Percentiles rank a stretch among this genome's conserved stretches.
Conservation (phyloP, 2,797 vertebrate genomes). For the Coregonus sp. region DNA sequence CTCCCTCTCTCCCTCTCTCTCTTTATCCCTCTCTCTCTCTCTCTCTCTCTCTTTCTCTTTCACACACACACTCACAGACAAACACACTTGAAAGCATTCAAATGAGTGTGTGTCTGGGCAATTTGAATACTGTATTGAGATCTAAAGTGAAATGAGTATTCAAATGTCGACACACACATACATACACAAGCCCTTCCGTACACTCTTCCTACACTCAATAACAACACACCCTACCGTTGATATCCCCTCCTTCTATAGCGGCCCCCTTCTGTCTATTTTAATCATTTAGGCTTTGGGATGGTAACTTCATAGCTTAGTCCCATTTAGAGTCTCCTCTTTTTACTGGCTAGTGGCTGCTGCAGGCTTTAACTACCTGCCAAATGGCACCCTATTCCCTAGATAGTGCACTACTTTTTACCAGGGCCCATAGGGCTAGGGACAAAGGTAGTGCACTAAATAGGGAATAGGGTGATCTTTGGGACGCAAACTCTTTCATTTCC, state of each 20-base stretch:
- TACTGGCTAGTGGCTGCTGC: background rate
- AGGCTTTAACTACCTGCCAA: background rate
- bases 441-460: background rate
- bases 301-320: conserved; percentile 19
- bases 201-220: background rate
- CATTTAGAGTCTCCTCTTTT: conserved; percentile 37
- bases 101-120: conserved; percentile 7
- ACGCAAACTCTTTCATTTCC: conserved; percentile 71
- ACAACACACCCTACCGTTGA: conserved; percentile 9
- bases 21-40: too few relatives aligned
- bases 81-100: conserved; percentile 2
- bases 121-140: conserved; percentile 21
- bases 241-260: conserved; percentile 38
- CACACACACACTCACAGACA: background rate
- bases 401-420: background rate
- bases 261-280: conserved; percentile 67
- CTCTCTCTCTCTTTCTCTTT: too few relatives aligned
- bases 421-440: background rate
- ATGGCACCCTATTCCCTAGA: background rate
- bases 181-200: conserved; percentile 13
- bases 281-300: conserved; percentile 50
- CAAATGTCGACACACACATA: conserved; percentile 8
- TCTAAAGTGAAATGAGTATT: background rate
- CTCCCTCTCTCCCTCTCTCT: too few relatives aligned
- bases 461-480: conserved; percentile 9